A percentile compares a stretch with the other conserved stretches of the same genome.
Evolutionary conservation across 2,797 vertebrate genomes (phyloP).

Genomic region (Stomatorhinus walkeri): DNA sequence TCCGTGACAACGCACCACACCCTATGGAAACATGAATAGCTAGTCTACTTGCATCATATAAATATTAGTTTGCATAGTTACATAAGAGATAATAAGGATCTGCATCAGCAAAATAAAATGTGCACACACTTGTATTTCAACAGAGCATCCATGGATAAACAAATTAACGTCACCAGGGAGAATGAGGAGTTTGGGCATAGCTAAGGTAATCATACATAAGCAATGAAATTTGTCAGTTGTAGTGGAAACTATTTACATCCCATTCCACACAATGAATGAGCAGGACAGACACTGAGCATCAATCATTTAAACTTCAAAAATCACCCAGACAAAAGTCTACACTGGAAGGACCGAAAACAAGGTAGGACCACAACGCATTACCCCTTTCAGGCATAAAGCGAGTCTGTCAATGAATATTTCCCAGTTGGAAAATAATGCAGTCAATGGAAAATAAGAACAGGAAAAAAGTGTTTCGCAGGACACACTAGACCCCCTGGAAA

Average conservation of each 20-base stretch:
- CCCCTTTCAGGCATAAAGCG: neutral
- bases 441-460: neutral
- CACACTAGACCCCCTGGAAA: neutral
- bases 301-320: neutral
- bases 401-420: neutral
- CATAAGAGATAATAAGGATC: neutral
- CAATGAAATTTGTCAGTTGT: neutral
- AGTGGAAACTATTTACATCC: neutral
- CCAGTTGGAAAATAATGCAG: neutral
- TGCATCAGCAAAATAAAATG: neutral
- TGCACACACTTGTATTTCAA: neutral
- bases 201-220: neutral
- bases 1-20: neutral
- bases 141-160: neutral
- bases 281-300: neutral
- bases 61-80: neutral
- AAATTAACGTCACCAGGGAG: neutral
- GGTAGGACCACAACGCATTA: neutral
- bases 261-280: neutral
- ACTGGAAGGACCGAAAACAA: neutral
- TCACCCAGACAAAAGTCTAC: neutral
- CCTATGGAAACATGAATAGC: neutral
- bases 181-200: neutral
- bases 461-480: neutral
- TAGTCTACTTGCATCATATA: neutral